Conservation (phyloP, 2,888 invertebrate genomes). For the Mechanitis mazaeus region DNA sequence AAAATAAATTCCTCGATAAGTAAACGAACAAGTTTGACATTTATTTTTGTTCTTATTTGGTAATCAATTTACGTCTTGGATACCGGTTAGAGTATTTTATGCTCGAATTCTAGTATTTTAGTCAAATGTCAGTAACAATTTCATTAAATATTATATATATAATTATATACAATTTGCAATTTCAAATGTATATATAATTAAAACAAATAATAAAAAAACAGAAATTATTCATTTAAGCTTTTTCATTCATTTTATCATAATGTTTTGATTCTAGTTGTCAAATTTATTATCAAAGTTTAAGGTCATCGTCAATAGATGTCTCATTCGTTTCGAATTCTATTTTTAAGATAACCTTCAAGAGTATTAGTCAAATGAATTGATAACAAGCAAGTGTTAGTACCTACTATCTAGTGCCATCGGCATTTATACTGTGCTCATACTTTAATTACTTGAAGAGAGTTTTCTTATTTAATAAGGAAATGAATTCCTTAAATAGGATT, state of each 20-base stretch:
- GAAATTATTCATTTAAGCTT: too few species aligned
- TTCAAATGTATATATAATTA: too few species aligned
- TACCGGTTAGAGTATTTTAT: neutral
- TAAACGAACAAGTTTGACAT: conserved; percentile 38
- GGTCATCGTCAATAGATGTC: conserved; percentile 55
- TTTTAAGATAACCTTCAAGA: conserved; percentile 74
- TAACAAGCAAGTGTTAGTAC: conserved; percentile 48
- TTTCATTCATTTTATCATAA: neutral
- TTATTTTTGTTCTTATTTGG: conserved; percentile 23
- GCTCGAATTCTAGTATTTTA: too few species aligned
- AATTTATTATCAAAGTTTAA: conserved; percentile 31
- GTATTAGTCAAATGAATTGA: conserved; percentile 70
- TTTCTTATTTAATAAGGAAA: conserved; percentile 32
- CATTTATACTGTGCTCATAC: conserved; percentile 33
- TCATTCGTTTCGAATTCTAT: conserved; percentile 51
- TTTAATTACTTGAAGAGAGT: conserved; percentile 2
- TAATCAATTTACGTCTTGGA: neutral
- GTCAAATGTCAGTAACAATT: neutral
- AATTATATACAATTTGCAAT: too few species aligned
- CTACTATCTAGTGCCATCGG: conserved; percentile 25
- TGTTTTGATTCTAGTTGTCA: conserved; percentile 11
- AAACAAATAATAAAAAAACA: too few species aligned
- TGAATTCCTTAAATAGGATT: conserved; percentile 64
- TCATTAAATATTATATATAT: neutral
- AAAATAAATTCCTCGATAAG: conserved; percentile 29